These are phyloP conservation scores for Aplochiton taeniatus DNA, from an alignment of 2,797 vertebrate species.

Conservation along the genomic window DNA sequence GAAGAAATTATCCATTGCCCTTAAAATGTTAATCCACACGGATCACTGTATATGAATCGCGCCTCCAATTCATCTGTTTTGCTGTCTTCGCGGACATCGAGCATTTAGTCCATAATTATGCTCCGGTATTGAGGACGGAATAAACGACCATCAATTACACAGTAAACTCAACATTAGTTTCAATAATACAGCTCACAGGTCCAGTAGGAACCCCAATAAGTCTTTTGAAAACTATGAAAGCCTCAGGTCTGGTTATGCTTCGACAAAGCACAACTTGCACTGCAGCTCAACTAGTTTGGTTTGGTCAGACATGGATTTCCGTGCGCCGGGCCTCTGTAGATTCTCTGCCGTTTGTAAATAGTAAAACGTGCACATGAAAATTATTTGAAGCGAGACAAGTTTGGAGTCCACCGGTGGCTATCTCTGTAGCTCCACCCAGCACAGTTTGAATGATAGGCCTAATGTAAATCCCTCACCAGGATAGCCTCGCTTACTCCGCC, in stretches of 20 bases:
- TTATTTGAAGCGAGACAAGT: slow-evolving; percentile 39
- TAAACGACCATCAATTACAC: slow-evolving; percentile 27
- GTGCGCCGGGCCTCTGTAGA: slow-evolving; percentile 13
- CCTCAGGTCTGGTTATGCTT: not conserved
- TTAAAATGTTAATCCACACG: slow-evolving; percentile 52
- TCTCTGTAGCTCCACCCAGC: slow-evolving; percentile 53
- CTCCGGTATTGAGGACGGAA: slow-evolving; percentile 23
- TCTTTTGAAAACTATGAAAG: slow-evolving; percentile 13
- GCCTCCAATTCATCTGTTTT: slow-evolving; percentile 58
- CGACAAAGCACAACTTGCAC: slow-evolving; percentile 1
- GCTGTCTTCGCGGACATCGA: slow-evolving; percentile 29
- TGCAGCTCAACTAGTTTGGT: not conserved
- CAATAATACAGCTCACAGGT: slow-evolving; percentile 37
- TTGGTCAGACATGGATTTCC: slow-evolving; percentile 7
- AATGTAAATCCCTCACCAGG: slow-evolving; percentile 7
- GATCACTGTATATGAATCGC: slow-evolving; percentile 42
- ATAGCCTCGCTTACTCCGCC: slow-evolving; percentile 61
- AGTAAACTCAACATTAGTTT: slow-evolving; percentile 73
- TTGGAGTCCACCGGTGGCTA: slow-evolving; percentile 29
- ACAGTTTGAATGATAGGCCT: slow-evolving; percentile 26
- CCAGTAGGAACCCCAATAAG: slow-evolving; percentile 37
- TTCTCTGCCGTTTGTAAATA: slow-evolving; percentile 25
- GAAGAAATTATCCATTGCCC: slow-evolving; percentile 85
- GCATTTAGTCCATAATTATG: slow-evolving; percentile 39
- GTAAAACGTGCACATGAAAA: slow-evolving; percentile 8